A percentile compares a stretch with the other conserved stretches of the same genome.
These are phyloP conservation scores for Myotis yumanensis DNA, from an alignment of 2,113 vertebrate genomes.

Conservation along the genomic window DNA sequence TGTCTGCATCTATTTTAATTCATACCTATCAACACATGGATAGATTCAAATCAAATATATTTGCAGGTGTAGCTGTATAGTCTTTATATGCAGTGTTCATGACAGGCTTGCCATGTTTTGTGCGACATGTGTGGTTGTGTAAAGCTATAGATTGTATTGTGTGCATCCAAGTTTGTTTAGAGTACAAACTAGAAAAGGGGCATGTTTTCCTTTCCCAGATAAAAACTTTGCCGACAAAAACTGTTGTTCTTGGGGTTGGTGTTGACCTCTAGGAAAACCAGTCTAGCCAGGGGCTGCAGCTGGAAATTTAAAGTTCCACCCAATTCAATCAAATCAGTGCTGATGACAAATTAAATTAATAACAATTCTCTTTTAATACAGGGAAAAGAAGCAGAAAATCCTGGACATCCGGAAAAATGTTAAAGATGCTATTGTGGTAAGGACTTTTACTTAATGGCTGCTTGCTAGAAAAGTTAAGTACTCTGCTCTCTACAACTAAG, in stretches of 20 bases:
- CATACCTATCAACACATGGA: not conserved
- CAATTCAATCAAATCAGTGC: conserved; percentile 50
- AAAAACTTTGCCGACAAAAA: conserved; percentile 58
- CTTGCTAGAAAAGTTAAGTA: conserved; percentile 55
- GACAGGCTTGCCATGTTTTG: not conserved
- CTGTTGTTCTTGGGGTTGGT: conserved; percentile 41
- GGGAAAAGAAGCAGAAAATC: conserved; percentile 99
- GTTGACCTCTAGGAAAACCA: not conserved
- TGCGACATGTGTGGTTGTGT: not conserved
- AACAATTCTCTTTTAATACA: conserved; percentile 83
- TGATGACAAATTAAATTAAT: conserved; percentile 52
- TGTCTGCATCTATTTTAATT: not conserved
- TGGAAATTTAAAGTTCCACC: conserved; percentile 28
- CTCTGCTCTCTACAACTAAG: conserved; percentile 58
- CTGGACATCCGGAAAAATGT: conserved; percentile 99
- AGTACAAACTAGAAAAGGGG: not conserved
- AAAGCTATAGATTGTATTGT: not conserved
- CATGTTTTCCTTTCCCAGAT: conserved; percentile 58
- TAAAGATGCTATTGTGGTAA: conserved; percentile 99
- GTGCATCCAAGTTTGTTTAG: conserved; percentile 59
- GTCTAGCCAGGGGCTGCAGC: conserved; percentile 1
- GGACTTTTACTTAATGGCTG: conserved; percentile 73
- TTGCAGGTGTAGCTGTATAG: not conserved
- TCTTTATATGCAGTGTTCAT: not conserved
- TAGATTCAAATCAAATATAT: not conserved